phyloP scores from a whole-genome alignment of 2,113 vertebrate genomes.

The Pedionomus torquatus region DNA sequence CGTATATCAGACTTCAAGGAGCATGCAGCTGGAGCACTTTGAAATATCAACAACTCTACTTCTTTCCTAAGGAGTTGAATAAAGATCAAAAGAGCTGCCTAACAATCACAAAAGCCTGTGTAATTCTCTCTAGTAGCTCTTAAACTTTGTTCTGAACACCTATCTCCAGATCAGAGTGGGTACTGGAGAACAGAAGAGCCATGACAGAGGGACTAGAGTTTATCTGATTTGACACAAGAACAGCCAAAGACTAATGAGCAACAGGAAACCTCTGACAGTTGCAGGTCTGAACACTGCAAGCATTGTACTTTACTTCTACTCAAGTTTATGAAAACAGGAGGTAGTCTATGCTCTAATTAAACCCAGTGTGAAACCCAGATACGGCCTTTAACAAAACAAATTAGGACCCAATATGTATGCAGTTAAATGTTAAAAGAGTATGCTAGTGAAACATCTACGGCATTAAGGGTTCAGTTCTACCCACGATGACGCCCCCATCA shows the following conservation, averaged over 20 bases:
- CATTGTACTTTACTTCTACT: conserved; percentile 23
- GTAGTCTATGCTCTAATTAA: background rate
- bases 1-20: background rate
- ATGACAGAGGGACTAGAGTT: background rate
- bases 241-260: conserved; percentile 4
- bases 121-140: background rate
- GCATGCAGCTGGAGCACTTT: background rate
- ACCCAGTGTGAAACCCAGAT: background rate
- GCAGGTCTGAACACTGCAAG: conserved; percentile 18
- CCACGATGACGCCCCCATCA: background rate
- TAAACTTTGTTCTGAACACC: background rate
- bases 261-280: conserved; percentile 28
- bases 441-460: background rate
- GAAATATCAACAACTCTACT: background rate
- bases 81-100: background rate
- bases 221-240: conserved; percentile 33
- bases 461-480: background rate
- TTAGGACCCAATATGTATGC: background rate
- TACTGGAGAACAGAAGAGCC: background rate
- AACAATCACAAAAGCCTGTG: background rate
- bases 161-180: conserved; percentile 3
- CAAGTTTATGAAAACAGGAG: background rate
- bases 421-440: background rate
- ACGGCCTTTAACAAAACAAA: background rate
- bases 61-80: background rate